Conservation (phyloP, 2,888 invertebrate genomes). For the Mesochorus sp. region DNA sequence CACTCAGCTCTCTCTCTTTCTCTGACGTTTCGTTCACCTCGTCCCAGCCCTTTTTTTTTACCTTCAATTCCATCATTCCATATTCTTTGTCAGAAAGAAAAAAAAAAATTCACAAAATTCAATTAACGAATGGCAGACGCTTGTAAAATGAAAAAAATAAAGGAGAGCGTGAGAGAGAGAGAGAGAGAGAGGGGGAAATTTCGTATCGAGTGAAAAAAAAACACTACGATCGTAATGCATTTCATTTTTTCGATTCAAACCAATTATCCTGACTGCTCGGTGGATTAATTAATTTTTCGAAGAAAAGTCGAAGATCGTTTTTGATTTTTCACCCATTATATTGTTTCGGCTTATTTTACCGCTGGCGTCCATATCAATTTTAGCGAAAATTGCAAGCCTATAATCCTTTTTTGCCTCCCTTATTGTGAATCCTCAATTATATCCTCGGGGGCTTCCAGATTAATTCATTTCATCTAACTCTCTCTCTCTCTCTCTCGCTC, state of each 20-base stretch:
- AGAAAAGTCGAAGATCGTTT: not conserved
- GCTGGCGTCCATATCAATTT: constrained; percentile 10
- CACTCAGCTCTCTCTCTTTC: not conserved
- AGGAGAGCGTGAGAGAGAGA: no score
- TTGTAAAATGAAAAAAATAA: no score
- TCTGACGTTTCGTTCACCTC: no score
- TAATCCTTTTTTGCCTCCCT: constrained; percentile 25
- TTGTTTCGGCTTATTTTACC: not conserved
- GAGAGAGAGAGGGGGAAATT: no score
- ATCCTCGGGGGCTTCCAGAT: constrained; percentile 29
- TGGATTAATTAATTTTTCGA: not conserved
- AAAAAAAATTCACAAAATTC: no score
- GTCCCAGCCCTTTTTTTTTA: not conserved
- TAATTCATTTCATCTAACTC: constrained; percentile 50
- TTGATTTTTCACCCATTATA: not conserved
- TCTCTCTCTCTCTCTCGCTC: constrained; percentile 7
- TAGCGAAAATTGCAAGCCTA: constrained; percentile 16
- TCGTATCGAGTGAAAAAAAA: not conserved
- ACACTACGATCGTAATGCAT: no score
- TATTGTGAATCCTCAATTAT: constrained; percentile 42
- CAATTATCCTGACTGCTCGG: not conserved
- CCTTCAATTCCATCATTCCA: not conserved
- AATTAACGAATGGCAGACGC: no score
- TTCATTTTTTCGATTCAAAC: not conserved
- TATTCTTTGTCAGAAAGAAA: no score